Evolutionary conservation across 2,113 vertebrate genomes (phyloP), one percentile per base, ranked within the genome.

Genomic region (Progne subis): DNA sequence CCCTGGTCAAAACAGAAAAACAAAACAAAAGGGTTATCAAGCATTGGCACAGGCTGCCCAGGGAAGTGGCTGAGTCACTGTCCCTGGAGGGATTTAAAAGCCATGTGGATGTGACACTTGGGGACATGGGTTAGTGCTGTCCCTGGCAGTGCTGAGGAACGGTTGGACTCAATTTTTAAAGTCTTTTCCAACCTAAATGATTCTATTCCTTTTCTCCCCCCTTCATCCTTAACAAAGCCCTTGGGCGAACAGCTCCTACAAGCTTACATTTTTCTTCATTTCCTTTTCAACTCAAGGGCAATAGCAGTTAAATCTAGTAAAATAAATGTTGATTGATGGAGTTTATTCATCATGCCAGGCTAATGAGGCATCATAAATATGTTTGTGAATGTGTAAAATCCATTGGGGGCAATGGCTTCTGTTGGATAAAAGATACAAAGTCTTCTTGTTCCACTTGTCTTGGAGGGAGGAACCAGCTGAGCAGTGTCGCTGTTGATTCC

Each of bases 301-400:
- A 75, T 44, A 91, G 61, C 86, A 94, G 91, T 92, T 93, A 90
- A 92, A 94, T 92, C 72, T 91, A 88, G 92, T 78, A 92, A 94
- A 92, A 86, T 92, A 92, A 96, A 88, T 86, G 86, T 81, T 90
- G 92, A 94, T 94, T 91, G 88, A 90, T 92, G 91, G 80, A 84
- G 78, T 84, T 95, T 90, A 89, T 92, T 94, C 94, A 88, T 91
- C 80, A n/a, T 84, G 41, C 57, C 65, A 84, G 69, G 53, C 65
- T 95, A 95, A 97, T 95, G 92, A 97, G 86, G 92, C 95, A 86
- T 95, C 88, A 84, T 83, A 88, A 92, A 90, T 93, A 81, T 56
- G 86, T 86, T 94, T 94, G 75, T 50, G 61, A 84, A 79, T 79
- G 65, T 78, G 19, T 91, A 83, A 94, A 92, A 92, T 68, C 81